Conservation (phyloP, 2,797 vertebrate genomes). For the Pangasius djambal region DNA sequence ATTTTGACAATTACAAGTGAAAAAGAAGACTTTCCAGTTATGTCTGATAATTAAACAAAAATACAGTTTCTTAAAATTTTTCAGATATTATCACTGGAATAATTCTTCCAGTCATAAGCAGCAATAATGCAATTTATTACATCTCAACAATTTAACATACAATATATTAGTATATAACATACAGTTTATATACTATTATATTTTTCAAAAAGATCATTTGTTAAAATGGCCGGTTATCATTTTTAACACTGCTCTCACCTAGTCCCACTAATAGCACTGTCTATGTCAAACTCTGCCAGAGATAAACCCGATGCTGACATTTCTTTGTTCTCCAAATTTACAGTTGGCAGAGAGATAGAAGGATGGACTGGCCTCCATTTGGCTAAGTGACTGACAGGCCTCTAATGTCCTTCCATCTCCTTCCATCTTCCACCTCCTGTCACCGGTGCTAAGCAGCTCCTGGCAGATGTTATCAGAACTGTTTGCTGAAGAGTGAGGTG, state of each 20-base stretch:
- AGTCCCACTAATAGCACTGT: not conserved
- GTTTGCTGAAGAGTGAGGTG: constrained; percentile 73
- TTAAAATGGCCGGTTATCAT: not conserved
- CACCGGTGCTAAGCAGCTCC: constrained; percentile 66
- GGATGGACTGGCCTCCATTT: constrained; percentile 14
- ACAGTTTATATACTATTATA: not conserved
- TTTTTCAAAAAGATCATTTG: not conserved
- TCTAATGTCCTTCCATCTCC: constrained; percentile 73
- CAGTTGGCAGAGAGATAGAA: constrained; percentile 33
- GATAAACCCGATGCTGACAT: constrained; percentile 31
- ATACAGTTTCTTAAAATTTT: not conserved
- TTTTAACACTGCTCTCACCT: not conserved
- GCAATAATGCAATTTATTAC: not conserved
- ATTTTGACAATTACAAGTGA: not conserved
- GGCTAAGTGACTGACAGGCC: constrained; percentile 68
- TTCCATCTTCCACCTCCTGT: constrained; percentile 68
- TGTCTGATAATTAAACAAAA: not conserved
- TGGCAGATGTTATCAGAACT: constrained; percentile 76
- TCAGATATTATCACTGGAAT: not conserved
- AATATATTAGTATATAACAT: not conserved
- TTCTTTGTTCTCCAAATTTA: constrained; percentile 45
- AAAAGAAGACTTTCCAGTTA: not conserved
- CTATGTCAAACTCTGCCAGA: not conserved
- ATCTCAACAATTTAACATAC: not conserved
- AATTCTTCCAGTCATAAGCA: not conserved